These are phyloP conservation scores for Megaceryle torquata DNA, from an alignment of 2,113 vertebrate species.

Conservation along the genomic window DNA sequence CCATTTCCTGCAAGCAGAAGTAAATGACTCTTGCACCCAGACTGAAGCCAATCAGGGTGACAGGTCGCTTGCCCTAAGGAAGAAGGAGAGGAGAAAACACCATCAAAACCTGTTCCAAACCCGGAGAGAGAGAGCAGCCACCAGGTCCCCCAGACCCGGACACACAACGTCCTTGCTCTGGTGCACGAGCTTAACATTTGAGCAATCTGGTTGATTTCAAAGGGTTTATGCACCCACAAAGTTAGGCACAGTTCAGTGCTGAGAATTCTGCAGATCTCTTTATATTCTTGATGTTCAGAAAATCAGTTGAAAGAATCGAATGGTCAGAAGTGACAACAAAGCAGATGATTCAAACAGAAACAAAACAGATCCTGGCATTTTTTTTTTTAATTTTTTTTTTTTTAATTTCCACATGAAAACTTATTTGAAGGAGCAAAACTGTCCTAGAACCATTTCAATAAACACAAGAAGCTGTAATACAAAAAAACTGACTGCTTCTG, in stretches of 20 bases:
- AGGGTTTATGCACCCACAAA: neutral
- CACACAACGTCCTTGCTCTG: neutral
- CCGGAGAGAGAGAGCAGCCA: neutral
- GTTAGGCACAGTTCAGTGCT: neutral
- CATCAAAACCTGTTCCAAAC: neutral
- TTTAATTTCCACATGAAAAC: neutral
- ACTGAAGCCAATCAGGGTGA: conserved; percentile 94
- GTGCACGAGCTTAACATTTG: neutral
- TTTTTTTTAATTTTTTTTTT: too few relatives aligned
- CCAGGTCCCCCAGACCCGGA: accelerated
- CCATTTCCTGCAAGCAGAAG: conserved; percentile 95
- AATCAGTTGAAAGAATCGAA: neutral
- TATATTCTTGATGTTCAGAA: neutral
- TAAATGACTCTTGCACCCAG: conserved; percentile 97
- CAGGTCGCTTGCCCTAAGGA: conserved; percentile 88
- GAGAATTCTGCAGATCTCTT: neutral
- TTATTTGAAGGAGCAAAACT: neutral
- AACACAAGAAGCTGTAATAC: neutral
- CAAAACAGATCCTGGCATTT: neutral
- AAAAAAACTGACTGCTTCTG: neutral
- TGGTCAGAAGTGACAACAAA: neutral
- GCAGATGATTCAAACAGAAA: neutral
- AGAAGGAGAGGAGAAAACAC: neutral
- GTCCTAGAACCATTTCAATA: neutral
- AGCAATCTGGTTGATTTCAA: neutral